A percentile compares a stretch with the other conserved stretches of the same genome.
These are phyloP conservation scores for Caradrina clavipalpis DNA, from an alignment of 2,888 invertebrate species.

Conservation along the genomic window DNA sequence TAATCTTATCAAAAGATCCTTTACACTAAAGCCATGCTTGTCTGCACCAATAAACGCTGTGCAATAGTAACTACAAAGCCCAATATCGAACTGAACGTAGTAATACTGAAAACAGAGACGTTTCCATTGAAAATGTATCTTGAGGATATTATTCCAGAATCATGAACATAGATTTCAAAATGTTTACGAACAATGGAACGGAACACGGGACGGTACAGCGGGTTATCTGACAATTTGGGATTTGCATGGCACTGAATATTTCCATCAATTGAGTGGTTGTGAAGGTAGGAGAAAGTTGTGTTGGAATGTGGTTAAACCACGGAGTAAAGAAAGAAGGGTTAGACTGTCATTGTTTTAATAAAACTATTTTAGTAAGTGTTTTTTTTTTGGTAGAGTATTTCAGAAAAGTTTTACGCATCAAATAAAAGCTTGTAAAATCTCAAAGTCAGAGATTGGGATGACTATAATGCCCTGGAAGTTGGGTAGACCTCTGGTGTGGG, in stretches of 20 bases:
- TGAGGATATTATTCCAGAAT: slow-evolving; percentile 44
- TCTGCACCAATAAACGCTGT: neutral
- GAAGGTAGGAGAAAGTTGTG: neutral
- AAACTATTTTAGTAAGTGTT: neutral
- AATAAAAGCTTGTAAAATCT: too few species aligned
- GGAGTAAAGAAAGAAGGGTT: too few species aligned
- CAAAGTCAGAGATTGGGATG: too few species aligned
- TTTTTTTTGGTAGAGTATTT: neutral
- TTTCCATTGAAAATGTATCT: slow-evolving; percentile 21
- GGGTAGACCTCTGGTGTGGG: too few species aligned
- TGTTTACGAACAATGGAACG: slow-evolving; percentile 51
- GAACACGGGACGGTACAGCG: neutral
- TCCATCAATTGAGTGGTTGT: slow-evolving; percentile 11
- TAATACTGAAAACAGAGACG: slow-evolving; percentile 1
- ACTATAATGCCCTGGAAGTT: too few species aligned
- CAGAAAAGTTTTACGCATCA: too few species aligned
- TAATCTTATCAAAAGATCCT: neutral
- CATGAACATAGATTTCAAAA: slow-evolving; percentile 40
- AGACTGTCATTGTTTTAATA: neutral
- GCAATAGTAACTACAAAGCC: neutral
- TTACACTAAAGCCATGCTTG: neutral
- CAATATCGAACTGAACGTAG: slow-evolving; percentile 8
- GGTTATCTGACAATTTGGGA: slow-evolving; percentile 17
- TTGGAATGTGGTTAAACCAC: neutral
- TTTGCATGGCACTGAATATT: slow-evolving; percentile 33